A percentile compares a stretch with the other conserved stretches of the same genome.
Conservation (phyloP, 2,113 vertebrate species). For the Anolis sagrei region DNA sequence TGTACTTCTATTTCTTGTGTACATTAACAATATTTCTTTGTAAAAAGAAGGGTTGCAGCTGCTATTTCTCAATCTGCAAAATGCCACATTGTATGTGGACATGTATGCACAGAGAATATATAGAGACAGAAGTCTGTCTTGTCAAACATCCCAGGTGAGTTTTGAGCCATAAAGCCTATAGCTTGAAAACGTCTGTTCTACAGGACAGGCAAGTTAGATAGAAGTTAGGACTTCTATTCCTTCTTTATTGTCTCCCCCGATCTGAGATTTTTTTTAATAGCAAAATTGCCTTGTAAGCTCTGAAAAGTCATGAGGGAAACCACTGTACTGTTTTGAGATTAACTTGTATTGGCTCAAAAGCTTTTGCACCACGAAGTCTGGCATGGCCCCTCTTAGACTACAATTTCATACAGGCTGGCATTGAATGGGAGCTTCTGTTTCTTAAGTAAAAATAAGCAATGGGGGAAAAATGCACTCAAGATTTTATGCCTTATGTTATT, state of each 20-base stretch:
- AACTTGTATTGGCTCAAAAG: background rate
- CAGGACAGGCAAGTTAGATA: background rate
- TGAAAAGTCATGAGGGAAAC: background rate
- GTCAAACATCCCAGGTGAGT: too few relatives aligned
- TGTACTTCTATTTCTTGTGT: too few relatives aligned
- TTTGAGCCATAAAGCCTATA: background rate
- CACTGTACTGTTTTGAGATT: background rate
- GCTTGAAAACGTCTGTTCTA: background rate
- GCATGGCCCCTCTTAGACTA: background rate
- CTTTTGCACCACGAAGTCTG: background rate
- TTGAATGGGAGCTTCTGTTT: slow-evolving; percentile 1
- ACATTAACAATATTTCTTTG: too few relatives aligned
- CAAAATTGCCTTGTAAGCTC: background rate
- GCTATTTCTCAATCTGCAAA: too few relatives aligned
- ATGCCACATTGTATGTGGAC: too few relatives aligned
- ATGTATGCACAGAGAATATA: too few relatives aligned
- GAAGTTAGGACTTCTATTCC: background rate
- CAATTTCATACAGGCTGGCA: background rate
- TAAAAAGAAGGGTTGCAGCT: too few relatives aligned
- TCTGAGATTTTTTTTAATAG: too few relatives aligned
- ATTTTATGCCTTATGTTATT: background rate
- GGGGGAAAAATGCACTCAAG: background rate
- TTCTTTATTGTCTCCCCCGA: background rate
- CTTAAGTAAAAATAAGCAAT: slow-evolving; percentile 18
- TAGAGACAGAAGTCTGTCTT: too few relatives aligned